A percentile compares a stretch with the other conserved stretches of the same genome.
Conservation (phyloP, 2,797 vertebrate genomes). For the Clamator glandarius region DNA sequence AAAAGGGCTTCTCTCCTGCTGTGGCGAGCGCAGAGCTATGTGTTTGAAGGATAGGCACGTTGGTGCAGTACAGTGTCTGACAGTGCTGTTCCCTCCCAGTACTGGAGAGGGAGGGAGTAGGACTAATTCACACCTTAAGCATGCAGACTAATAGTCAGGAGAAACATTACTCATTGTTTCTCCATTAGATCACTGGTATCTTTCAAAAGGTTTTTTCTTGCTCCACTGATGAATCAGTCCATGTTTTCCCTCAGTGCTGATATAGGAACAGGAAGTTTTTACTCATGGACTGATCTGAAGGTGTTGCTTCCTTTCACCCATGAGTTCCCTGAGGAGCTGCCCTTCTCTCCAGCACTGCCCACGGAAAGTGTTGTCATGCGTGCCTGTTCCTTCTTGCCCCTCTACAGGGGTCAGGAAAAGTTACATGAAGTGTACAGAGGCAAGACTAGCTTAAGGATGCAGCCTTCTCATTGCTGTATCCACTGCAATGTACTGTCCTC, state of each 20-base stretch:
- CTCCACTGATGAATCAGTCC: neutral
- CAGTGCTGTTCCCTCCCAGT: neutral
- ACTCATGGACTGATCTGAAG: neutral
- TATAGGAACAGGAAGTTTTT: neutral
- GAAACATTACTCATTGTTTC: neutral
- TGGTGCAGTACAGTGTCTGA: neutral
- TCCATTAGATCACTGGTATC: neutral
- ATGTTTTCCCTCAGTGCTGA: neutral
- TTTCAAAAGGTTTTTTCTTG: neutral
- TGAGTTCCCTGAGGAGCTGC: neutral
- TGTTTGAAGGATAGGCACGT: rapidly evolving
- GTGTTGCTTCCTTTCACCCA: neutral
- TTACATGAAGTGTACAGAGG: neutral
- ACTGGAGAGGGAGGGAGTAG: neutral
- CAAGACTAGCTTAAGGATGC: neutral
- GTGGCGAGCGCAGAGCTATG: neutral
- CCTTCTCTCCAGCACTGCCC: neutral
- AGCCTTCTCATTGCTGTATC: neutral
- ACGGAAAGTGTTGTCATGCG: neutral
- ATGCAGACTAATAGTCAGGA: neutral
- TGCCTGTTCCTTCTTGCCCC: neutral
- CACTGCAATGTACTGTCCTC: neutral
- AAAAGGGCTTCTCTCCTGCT: neutral
- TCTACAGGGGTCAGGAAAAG: neutral
- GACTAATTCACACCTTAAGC: neutral